Evolutionary conservation across 2,113 vertebrate species (phyloP).

Genomic region (Corythaeola cristata): DNA sequence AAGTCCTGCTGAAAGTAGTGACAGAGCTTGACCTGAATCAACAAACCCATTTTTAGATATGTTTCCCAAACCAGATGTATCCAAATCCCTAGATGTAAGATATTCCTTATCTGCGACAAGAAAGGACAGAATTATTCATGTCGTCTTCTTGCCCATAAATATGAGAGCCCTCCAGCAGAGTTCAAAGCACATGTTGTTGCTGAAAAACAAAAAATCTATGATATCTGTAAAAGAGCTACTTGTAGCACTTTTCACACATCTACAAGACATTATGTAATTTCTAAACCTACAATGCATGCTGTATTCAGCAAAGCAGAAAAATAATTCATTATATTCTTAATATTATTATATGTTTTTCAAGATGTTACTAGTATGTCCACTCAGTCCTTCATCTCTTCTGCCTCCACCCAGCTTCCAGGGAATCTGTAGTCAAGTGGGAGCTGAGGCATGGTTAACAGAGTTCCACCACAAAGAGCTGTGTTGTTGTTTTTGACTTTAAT

Average conservation of each 20-base stretch:
- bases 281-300: not conserved
- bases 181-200: constrained; percentile 25
- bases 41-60: not conserved
- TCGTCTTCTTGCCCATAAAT: not conserved
- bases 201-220: not conserved
- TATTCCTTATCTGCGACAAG: not conserved
- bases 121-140: constrained; percentile 1
- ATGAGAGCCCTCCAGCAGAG: not conserved
- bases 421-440: not conserved
- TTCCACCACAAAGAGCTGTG: not conserved
- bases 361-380: not conserved
- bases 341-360: not conserved
- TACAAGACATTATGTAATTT: not conserved
- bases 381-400: not conserved
- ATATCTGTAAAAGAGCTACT: not conserved
- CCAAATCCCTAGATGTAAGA: not conserved
- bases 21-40: constrained; percentile 4
- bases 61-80: not conserved
- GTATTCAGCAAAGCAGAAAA: not conserved
- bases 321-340: not conserved
- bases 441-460: not conserved
- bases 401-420: not conserved
- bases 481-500: not conserved
- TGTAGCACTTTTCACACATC: not conserved
- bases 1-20: not conserved